Percentiles rank a stretch among this genome's conserved stretches.
Evolutionary conservation across 2,888 invertebrate genomes (phyloP).

Genomic region (Diarsia rubi): DNA sequence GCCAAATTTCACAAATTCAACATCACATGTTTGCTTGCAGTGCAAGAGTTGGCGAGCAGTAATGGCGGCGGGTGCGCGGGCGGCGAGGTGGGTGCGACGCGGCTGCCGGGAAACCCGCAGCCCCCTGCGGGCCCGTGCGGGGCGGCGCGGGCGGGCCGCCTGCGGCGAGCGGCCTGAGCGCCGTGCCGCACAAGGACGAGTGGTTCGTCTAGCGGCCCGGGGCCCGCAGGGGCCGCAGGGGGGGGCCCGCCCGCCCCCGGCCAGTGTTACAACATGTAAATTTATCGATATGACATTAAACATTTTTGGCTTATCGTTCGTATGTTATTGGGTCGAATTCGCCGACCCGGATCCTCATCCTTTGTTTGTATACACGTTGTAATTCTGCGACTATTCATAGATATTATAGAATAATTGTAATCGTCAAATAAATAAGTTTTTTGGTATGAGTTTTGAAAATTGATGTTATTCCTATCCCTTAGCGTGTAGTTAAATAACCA

Average conservation of each 20-base stretch:
- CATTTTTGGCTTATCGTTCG: conserved; percentile 90
- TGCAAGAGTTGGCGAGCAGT: conserved; percentile 94
- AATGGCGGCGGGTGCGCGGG: conserved; percentile 90
- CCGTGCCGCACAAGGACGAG: conserved; percentile 96
- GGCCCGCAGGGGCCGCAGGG: conserved; percentile 76
- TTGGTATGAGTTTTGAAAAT: conserved; percentile 68
- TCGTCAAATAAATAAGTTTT: conserved; percentile 71
- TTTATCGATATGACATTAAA: conserved; percentile 90
- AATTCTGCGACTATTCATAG: conserved; percentile 71
- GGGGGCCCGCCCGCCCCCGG: conserved; percentile 67
- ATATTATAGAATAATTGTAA: conserved; percentile 71
- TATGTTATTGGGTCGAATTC: conserved; percentile 86
- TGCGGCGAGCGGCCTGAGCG: conserved; percentile 97
- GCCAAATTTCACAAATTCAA: background rate
- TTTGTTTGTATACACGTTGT: conserved; percentile 67
- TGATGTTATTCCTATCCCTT: conserved; percentile 64
- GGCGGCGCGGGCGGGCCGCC: conserved; percentile 97
- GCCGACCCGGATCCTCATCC: conserved; percentile 59
- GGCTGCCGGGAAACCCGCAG: conserved; percentile 97
- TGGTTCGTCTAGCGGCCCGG: conserved; percentile 90
- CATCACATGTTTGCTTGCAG: conserved; percentile 81
- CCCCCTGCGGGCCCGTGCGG: conserved; percentile 97
- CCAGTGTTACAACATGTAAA: conserved; percentile 89
- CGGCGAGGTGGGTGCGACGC: conserved; percentile 88
- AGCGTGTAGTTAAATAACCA: conserved; percentile 8